A percentile compares a stretch with the other conserved stretches of the same genome.
These are phyloP conservation scores for Nestor notabilis DNA, from an alignment of 2,113 vertebrate genomes.

Conservation along the genomic window DNA sequence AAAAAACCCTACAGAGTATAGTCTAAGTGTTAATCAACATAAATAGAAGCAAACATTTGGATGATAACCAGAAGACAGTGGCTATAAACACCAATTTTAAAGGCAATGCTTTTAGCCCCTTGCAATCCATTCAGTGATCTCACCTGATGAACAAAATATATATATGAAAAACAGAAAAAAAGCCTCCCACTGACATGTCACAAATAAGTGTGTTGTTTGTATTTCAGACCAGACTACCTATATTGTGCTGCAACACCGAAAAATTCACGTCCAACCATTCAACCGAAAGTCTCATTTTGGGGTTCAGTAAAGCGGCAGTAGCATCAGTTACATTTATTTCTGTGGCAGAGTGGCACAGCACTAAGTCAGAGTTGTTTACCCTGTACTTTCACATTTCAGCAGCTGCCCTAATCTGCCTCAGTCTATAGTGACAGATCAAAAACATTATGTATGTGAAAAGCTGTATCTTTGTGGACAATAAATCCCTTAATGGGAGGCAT, in stretches of 20 bases:
- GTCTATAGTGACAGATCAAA: neutral
- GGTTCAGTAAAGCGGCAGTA: neutral
- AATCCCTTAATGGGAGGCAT: neutral
- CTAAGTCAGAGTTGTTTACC: neutral
- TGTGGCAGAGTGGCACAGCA: neutral
- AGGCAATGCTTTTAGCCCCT: neutral
- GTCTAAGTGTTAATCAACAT: neutral
- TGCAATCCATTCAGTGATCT: neutral
- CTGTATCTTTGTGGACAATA: neutral
- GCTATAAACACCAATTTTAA: neutral
- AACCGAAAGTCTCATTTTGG: neutral
- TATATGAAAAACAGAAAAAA: neutral
- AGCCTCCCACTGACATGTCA: neutral
- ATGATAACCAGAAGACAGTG: neutral
- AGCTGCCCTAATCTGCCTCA: neutral
- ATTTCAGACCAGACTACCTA: neutral
- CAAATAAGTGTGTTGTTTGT: neutral
- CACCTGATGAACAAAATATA: fast-evolving
- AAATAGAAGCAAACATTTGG: neutral
- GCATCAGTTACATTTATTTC: neutral
- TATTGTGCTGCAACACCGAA: neutral
- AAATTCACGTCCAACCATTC: neutral
- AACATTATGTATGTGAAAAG: neutral
- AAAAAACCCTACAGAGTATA: neutral
- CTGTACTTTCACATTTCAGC: neutral